A percentile compares a stretch with the other conserved stretches of the same genome.
phyloP scores from a whole-genome alignment of 1,140 invertebrate genomes.

The Venturia canescens region DNA sequence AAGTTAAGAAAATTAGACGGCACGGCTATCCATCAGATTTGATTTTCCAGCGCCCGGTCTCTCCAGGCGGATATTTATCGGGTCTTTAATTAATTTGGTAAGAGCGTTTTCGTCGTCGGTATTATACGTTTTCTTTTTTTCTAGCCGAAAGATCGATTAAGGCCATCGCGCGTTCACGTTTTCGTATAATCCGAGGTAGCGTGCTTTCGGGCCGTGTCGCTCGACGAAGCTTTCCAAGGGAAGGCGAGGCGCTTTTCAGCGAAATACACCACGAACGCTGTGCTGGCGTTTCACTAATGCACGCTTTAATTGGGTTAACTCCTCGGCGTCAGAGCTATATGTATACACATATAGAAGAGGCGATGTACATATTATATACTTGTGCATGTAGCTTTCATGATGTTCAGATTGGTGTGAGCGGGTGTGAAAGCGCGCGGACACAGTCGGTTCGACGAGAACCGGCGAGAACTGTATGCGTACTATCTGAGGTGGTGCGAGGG shows the following conservation, averaged over 20 bases:
- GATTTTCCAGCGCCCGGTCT: not conserved
- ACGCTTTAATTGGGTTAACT: conserved; percentile 65
- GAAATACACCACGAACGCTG: conserved; percentile 24
- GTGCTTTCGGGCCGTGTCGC: conserved; percentile 34
- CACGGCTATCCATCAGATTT: not conserved
- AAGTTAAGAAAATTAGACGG: not conserved
- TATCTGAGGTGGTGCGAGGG: not conserved
- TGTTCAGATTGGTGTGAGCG: conserved; percentile 39
- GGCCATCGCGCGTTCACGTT: conserved; percentile 21
- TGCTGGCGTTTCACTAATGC: conserved; percentile 58
- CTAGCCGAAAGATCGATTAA: conserved; percentile 9
- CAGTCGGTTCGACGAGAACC: conserved; percentile 21
- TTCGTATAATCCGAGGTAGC: conserved; percentile 39
- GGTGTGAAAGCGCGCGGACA: conserved; percentile 16
- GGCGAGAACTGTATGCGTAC: not conserved
- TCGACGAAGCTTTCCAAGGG: not conserved
- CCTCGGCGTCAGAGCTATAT: conserved; percentile 32
- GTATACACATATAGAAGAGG: not conserved
- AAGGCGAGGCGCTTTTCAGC: conserved; percentile 20
- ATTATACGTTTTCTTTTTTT: not conserved
- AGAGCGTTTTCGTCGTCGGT: conserved; percentile 1
- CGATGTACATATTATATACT: conserved; percentile 44
- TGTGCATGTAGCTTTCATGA: conserved; percentile 48
- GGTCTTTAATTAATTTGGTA: conserved; percentile 14
- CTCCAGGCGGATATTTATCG: not conserved